A percentile compares a stretch with the other conserved stretches of the same genome.
These are phyloP conservation scores for Sylvilagus bachmani DNA, from an alignment of 2,113 vertebrate genomes.

Conservation along the genomic window DNA sequence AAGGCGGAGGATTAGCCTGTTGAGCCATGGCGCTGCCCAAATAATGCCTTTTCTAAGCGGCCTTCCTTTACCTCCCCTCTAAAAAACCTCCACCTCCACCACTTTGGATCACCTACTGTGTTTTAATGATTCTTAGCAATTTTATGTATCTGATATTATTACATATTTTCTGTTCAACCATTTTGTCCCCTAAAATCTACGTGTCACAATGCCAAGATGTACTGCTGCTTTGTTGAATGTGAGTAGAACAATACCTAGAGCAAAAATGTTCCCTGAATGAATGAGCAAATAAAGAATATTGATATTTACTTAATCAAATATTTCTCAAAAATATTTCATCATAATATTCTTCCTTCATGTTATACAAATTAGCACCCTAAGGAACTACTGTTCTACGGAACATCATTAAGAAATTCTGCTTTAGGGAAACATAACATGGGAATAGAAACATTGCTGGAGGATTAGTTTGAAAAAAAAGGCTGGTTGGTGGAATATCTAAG, in stretches of 20 bases:
- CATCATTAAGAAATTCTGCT: slow-evolving; percentile 23
- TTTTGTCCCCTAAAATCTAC: background rate
- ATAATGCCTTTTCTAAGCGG: background rate
- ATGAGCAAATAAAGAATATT: background rate
- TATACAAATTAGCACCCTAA: slow-evolving; percentile 10
- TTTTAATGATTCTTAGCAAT: background rate
- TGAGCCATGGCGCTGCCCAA: too few relatives aligned
- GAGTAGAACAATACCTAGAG: background rate
- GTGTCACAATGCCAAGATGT: background rate
- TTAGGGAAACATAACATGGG: background rate
- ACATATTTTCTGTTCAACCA: background rate
- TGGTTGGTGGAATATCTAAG: slow-evolving; percentile 22
- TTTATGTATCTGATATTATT: background rate
- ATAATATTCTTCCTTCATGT: background rate
- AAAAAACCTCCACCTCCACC: background rate
- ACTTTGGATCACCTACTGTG: background rate
- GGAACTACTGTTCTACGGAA: background rate
- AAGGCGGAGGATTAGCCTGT: too few relatives aligned
- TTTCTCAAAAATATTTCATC: background rate
- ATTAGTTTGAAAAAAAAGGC: slow-evolving; percentile 18
- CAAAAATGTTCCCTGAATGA: slow-evolving; percentile 12
- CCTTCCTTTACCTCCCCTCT: background rate
- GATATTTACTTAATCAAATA: slow-evolving; percentile 15
- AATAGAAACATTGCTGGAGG: background rate
- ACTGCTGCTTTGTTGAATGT: background rate